Conservation (phyloP, 2,797 vertebrate genomes). For the Meriones psammophilus region DNA sequence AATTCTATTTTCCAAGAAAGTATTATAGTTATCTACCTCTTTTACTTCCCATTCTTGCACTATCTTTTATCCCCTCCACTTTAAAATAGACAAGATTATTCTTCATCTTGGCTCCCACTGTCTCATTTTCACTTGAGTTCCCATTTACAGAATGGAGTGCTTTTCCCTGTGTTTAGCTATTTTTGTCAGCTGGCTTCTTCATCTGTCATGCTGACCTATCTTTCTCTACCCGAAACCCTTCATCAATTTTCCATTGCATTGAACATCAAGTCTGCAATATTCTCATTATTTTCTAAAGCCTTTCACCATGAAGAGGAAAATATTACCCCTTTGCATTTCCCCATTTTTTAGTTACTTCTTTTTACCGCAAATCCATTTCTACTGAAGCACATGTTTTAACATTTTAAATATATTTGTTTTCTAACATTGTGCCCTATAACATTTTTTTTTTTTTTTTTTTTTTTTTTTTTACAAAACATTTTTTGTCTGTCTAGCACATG, state of each 20-base stretch:
- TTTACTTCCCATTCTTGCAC: not conserved
- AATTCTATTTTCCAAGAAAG: not conserved
- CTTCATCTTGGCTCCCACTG: constrained; percentile 47
- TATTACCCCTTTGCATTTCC: not conserved
- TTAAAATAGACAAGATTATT: constrained; percentile 71
- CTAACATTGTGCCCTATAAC: not conserved
- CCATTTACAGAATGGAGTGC: constrained; percentile 52
- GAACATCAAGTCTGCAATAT: constrained; percentile 52
- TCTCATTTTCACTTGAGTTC: constrained; percentile 76
- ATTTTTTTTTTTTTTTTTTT: not conserved
- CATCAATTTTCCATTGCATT: constrained; percentile 65
- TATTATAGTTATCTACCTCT: not conserved
- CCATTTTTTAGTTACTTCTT: not conserved
- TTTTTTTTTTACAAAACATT: not conserved
- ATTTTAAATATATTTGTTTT: not conserved
- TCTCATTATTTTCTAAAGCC: constrained; percentile 49
- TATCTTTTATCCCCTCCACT: constrained; percentile 19
- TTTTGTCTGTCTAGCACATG: not conserved
- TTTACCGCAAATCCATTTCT: not conserved
- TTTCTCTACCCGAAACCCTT: constrained; percentile 35
- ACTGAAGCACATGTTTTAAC: not conserved
- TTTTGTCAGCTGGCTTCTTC: constrained; percentile 64
- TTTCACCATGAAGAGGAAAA: constrained; percentile 29
- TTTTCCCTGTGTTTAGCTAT: constrained; percentile 67
- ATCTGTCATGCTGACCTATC: constrained; percentile 64